phyloP scores from a whole-genome alignment of 2,888 invertebrate species.

The Psylliodes chrysocephalus region DNA sequence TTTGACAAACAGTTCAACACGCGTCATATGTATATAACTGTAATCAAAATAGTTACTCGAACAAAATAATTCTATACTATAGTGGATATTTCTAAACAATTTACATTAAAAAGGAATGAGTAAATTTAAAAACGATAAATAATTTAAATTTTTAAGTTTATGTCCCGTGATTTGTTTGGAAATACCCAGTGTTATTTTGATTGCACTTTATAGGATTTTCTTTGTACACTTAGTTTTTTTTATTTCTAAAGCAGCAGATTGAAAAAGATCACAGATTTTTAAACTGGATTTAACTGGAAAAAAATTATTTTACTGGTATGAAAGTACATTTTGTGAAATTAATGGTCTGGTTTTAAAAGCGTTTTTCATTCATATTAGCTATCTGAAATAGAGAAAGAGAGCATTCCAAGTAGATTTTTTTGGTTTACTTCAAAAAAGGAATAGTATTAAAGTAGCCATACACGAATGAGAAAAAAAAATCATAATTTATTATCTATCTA shows the following conservation, averaged over 20 bases:
- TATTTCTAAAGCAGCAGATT: conserved; percentile 57
- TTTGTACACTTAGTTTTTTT: conserved; percentile 51
- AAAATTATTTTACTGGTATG: background rate
- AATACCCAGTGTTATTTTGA: conserved; percentile 48
- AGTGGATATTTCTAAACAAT: background rate
- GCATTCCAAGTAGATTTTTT: too few species aligned
- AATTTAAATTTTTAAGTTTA: conserved; percentile 30
- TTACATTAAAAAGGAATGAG: background rate
- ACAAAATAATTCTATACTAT: background rate
- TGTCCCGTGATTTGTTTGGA: conserved; percentile 16
- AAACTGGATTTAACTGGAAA: conserved; percentile 21
- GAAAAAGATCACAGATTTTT: conserved; percentile 59
- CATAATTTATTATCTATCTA: too few species aligned
- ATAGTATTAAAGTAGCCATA: too few species aligned
- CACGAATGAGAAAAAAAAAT: too few species aligned
- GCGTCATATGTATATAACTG: background rate
- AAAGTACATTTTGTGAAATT: background rate
- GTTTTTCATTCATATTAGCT: too few species aligned
- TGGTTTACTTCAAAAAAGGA: too few species aligned
- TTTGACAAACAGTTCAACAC: conserved; percentile 12
- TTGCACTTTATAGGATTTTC: conserved; percentile 53
- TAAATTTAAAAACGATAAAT: conserved; percentile 16
- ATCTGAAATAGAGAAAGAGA: too few species aligned
- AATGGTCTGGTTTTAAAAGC: background rate
- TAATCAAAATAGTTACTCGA: conserved; percentile 2